A percentile compares a stretch with the other conserved stretches of the same genome.
Evolutionary conservation across 2,888 invertebrate species (phyloP).

Genomic region (Aquatica leii): DNA sequence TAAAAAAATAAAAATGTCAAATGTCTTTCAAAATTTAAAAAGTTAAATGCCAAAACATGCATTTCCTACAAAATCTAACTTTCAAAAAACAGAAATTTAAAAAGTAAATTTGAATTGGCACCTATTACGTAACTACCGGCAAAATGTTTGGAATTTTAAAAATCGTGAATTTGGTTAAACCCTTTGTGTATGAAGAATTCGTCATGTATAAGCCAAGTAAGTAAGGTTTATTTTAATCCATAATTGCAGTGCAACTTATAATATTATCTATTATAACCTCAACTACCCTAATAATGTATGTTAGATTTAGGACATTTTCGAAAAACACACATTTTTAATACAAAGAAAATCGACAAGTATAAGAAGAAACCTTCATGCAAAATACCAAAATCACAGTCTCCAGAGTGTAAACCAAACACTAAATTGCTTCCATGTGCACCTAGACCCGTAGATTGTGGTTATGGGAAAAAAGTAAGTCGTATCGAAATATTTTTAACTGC

Average conservation of each 20-base stretch:
- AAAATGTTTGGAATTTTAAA: slow-evolving; percentile 42
- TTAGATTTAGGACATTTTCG: slow-evolving; percentile 23
- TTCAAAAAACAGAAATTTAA: neutral
- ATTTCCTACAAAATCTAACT: neutral
- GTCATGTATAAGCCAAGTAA: slow-evolving; percentile 28
- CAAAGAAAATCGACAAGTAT: slow-evolving; percentile 18
- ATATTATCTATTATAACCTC: too few species aligned
- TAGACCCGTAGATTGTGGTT: slow-evolving; percentile 6
- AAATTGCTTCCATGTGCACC: slow-evolving; percentile 17
- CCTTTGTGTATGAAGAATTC: slow-evolving; percentile 27
- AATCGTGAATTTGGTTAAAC: slow-evolving; percentile 35
- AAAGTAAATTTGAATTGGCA: slow-evolving; percentile 1
- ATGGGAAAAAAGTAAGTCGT: neutral
- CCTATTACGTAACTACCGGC: slow-evolving; percentile 42
- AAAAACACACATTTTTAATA: slow-evolving; percentile 36
- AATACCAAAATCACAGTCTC: neutral
- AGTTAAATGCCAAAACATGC: slow-evolving; percentile 2
- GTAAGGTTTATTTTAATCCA: too few species aligned
- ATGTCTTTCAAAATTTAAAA: slow-evolving; percentile 29
- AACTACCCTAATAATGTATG: too few species aligned
- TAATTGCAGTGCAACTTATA: too few species aligned
- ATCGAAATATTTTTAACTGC: too few species aligned
- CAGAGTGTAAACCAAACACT: neutral
- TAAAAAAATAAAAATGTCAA: slow-evolving; percentile 34
- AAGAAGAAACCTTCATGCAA: neutral